Evolutionary conservation across 2,797 vertebrate species (phyloP).

Genomic region (Chloroceryle inda): DNA sequence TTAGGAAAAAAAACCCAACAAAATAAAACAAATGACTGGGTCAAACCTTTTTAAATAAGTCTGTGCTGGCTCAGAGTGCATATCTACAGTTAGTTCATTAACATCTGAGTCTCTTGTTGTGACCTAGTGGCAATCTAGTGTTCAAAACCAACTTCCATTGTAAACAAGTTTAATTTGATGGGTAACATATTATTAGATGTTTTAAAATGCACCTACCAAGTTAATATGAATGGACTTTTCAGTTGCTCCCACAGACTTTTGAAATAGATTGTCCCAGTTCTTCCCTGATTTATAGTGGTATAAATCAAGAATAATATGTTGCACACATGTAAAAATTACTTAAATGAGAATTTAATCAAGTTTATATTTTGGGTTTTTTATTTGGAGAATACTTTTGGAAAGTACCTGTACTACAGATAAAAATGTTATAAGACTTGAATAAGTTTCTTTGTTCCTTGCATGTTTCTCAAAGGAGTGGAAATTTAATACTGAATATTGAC

Average conservation of each 20-base stretch:
- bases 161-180: not conserved
- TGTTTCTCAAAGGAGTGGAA: not conserved
- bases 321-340: not conserved
- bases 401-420: not conserved
- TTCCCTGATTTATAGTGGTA: not conserved
- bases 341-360: not conserved
- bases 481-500: not conserved
- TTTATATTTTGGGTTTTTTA: not conserved
- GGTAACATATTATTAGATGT: not conserved
- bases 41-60: not conserved
- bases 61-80: not conserved
- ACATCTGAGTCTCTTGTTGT: not conserved
- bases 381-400: accelerated
- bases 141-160: not conserved
- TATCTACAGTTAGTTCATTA: not conserved
- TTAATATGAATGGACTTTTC: not conserved
- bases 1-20: not conserved
- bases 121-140: not conserved
- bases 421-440: not conserved
- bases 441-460: not conserved
- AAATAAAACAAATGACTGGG: not conserved
- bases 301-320: not conserved
- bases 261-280: not conserved
- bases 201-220: not conserved
- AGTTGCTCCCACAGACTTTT: not conserved